Evolutionary conservation across 1,140 invertebrate species (phyloP).

Genomic region (Drosophila lini): DNA sequence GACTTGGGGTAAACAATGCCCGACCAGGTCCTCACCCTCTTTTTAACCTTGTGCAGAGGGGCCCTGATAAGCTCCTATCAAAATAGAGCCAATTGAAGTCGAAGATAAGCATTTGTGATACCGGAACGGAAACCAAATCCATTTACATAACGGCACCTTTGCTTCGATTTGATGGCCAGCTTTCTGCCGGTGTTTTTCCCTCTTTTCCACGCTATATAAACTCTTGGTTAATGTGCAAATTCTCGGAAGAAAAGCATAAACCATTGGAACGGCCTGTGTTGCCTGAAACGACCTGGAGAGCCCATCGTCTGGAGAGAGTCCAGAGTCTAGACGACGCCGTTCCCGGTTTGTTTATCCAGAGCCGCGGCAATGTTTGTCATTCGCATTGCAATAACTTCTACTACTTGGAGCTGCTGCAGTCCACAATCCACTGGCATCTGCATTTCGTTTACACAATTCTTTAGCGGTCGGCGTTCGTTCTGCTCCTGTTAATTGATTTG

Average conservation of each 20-base stretch:
- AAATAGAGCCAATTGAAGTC: conserved; percentile 8
- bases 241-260: conserved; percentile 43
- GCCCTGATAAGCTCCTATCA: conserved; percentile 33
- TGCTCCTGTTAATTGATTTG: conserved; percentile 71
- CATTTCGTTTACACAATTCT: conserved; percentile 70
- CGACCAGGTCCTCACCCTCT: background rate
- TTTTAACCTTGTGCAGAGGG: conserved; percentile 2
- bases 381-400: conserved; percentile 78
- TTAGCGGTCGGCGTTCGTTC: conserved; percentile 50
- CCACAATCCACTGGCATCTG: conserved; percentile 54
- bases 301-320: conserved; percentile 20
- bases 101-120: conserved; percentile 62
- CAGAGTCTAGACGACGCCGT: conserved; percentile 49
- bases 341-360: conserved; percentile 62
- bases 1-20: conserved; percentile 5
- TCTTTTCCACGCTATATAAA: conserved; percentile 10
- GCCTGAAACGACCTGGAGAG: conserved; percentile 11
- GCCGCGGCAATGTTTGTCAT: conserved; percentile 72
- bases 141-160: conserved; percentile 61
- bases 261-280: conserved; percentile 10
- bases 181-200: conserved; percentile 37
- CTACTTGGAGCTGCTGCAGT: conserved; percentile 36
- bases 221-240: conserved; percentile 39
- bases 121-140: conserved; percentile 60
- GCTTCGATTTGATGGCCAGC: conserved; percentile 47